Evolutionary conservation across 2,113 vertebrate genomes (phyloP), one percentile per base, ranked within the genome.

Genomic region (Syrrhaptes paradoxus): DNA sequence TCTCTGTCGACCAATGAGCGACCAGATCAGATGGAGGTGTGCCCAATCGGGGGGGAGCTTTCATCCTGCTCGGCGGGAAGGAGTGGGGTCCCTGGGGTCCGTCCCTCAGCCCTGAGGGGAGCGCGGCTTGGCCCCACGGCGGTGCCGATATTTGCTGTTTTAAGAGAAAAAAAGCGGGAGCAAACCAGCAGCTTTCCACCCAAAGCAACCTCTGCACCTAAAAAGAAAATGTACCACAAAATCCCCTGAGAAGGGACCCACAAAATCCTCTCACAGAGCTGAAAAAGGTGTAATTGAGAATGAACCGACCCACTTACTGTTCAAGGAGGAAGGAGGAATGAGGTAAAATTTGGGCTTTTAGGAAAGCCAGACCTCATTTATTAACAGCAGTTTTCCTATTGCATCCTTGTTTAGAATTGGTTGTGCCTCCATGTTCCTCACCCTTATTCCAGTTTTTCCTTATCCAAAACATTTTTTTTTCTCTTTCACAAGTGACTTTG

Each of bases 21-120:
- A 1, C 7, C 17, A n/a, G 51, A 1, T 0, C 4, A 0, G 16
- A 11, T 41, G 91, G 90, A 51, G 89, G 81, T 29, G 95, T 90
- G 87, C 76, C 98, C 98, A 98, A 98, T 98, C 46, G 82, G 63
- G 80, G 52, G 17, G 6, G 51, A 43, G 84, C 55, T 90, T 58
- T 95, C 71, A 72, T 45, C 4, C 15, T 3, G 11, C 13, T 1
- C 4, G 17, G 57, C 16, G 20, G 26, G 25, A 6, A 18, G 34
- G 46, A 34, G 15, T 3, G 49, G 18, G 76, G 48, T 18, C 10
- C 0, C 13, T 41, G 41, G 41, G 41, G 41, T 0, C 7, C 1
- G 22, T 1, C 20, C 55, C 55, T 71, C 48, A 41, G 79, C 10
- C 18, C 38, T 4, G 55, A 15, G 66, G 72, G 0, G 32, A 0